Conservation (phyloP, 2,888 invertebrate species). For the Nomada fucata region DNA sequence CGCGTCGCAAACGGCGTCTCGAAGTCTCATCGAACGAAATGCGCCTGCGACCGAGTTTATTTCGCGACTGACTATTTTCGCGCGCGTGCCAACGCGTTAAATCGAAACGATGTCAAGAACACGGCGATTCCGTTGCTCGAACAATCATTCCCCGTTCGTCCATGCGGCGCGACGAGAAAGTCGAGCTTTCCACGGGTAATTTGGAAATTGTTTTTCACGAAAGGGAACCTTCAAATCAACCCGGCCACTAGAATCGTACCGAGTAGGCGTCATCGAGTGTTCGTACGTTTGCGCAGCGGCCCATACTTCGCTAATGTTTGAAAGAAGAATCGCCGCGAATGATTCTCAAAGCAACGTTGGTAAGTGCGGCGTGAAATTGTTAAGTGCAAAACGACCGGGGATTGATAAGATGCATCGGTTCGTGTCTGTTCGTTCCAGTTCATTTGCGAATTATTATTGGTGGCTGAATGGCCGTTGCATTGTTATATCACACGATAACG, state of each 20-base stretch:
- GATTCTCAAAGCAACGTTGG: no score
- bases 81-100: slow-evolving; percentile 7
- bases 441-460: slow-evolving; percentile 22
- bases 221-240: no score
- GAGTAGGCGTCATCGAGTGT: no score
- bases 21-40: slow-evolving; percentile 1
- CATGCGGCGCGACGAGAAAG: neutral
- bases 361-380: neutral
- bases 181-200: neutral
- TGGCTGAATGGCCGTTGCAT: neutral
- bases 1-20: neutral
- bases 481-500: slow-evolving; percentile 32
- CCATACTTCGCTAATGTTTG: no score
- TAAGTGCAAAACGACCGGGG: neutral
- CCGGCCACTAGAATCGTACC: no score
- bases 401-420: slow-evolving; percentile 41
- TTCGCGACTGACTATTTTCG: slow-evolving; percentile 42
- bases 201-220: neutral
- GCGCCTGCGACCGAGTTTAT: slow-evolving; percentile 13
- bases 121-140: neutral
- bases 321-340: no score
- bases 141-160: slow-evolving; percentile 7
- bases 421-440: slow-evolving; percentile 44
- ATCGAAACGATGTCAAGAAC: slow-evolving; percentile 55
- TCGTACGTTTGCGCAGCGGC: no score